Evolutionary conservation across 1,140 invertebrate species (phyloP), one percentile per base, ranked within the genome.

Genomic region (Philopotamus ludificatus): DNA sequence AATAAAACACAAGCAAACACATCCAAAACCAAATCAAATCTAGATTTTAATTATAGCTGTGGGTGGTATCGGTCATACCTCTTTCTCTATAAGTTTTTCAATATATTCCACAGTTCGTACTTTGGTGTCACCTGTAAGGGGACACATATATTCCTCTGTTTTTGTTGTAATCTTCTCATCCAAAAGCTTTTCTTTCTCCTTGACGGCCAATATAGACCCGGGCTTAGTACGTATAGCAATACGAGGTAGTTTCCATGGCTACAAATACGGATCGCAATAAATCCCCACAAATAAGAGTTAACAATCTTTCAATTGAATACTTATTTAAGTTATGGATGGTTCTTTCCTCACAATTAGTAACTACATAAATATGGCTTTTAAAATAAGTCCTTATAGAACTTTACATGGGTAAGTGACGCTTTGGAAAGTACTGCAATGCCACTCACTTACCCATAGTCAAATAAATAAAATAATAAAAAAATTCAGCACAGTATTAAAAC

Each of bases 51-150:
- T 62, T n/a, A 54, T 22, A 50, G 1, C 18, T 25, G 71, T 63
- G 28, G 22, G 41, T 51, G 55, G 15, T 23, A 50, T 7, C 53
- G 26, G 49, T 44, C 72, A 78, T 92, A 95, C 92, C 92, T 95
- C 92, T 86, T 90, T 92, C 81, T 95, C 92, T 81, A 95, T 92
- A 78, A 93, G 87, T 86, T 94, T 94, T 84, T 95, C 92, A 82
- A 94, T 89, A 83, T 93, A 91, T 85, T 94, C 91, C 77, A 94
- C 86, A 61, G 93, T 95, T 82, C 91, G 84, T 71, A 95, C 86
- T 80, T 89, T 89, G 76, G 86, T 86, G 78, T 90, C 88, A 72
- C 92, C 92, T 65, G 91, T 92, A 67, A 85, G 80, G 72, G 92
- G 90, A 79, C 93, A 92, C 71, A 91, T 77, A 80, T 90, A 92